Percentiles rank a stretch among this genome's conserved stretches.
phyloP scores from a whole-genome alignment of 2,113 vertebrate species.

The Phrynosoma blainvillii region DNA sequence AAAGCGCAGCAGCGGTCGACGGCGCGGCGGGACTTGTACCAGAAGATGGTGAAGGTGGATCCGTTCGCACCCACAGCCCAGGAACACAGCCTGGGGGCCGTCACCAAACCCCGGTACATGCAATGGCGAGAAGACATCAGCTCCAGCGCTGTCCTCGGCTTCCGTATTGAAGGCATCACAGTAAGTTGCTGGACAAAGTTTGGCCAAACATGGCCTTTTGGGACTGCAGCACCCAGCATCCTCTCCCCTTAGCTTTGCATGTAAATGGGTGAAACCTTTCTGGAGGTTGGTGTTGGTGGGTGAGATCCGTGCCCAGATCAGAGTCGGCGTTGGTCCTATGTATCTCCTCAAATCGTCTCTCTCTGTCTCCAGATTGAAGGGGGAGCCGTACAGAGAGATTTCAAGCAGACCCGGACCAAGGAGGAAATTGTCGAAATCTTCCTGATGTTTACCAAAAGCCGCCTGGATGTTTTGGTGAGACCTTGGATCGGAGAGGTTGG shows the following conservation, averaged over 20 bases:
- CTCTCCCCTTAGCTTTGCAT: too few species aligned
- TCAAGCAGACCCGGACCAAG: slow-evolving; percentile 72
- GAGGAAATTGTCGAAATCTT: slow-evolving; percentile 74
- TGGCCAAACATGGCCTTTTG: too few species aligned
- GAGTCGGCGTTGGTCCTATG: too few species aligned
- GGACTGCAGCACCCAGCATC: too few species aligned
- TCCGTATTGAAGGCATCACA: slow-evolving; percentile 83
- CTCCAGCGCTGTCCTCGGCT: slow-evolving; percentile 78
- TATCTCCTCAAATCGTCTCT: too few species aligned
- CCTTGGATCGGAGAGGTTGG: not conserved
- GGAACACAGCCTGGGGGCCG: slow-evolving; percentile 73
- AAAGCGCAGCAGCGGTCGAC: slow-evolving; percentile 65
- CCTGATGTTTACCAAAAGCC: slow-evolving; percentile 75
- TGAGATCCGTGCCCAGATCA: too few species aligned
- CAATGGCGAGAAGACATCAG: slow-evolving; percentile 82
- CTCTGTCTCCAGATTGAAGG: slow-evolving; percentile 73
- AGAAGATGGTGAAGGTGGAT: slow-evolving; percentile 82
- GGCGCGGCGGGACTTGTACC: slow-evolving; percentile 80
- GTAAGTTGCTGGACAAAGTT: slow-evolving; percentile 49
- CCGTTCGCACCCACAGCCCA: slow-evolving; percentile 72
- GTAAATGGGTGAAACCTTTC: too few species aligned
- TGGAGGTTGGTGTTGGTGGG: too few species aligned
- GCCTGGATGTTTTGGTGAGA: slow-evolving; percentile 76
- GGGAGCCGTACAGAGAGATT: slow-evolving; percentile 76
- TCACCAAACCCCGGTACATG: slow-evolving; percentile 84